A percentile compares a stretch with the other conserved stretches of the same genome.
phyloP scores from a whole-genome alignment of 2,888 invertebrate species.

The Mantis religiosa region DNA sequence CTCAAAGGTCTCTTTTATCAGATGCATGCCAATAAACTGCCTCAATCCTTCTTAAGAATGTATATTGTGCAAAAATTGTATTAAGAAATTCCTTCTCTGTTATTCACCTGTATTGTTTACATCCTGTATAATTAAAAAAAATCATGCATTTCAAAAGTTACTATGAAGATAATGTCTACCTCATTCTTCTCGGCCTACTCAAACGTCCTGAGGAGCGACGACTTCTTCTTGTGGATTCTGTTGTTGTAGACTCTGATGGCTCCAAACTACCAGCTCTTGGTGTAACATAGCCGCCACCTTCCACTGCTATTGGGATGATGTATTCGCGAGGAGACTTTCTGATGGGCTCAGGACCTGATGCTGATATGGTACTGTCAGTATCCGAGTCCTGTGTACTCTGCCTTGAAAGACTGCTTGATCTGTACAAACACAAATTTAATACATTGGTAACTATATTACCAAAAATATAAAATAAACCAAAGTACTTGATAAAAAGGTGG shows the following conservation, averaged over 20 bases:
- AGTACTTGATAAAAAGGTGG: neutral
- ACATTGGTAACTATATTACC: too few relatives aligned
- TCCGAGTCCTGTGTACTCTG: constrained; percentile 70
- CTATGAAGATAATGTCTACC: constrained; percentile 45
- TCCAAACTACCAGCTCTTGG: constrained; percentile 73
- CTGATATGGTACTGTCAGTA: constrained; percentile 40
- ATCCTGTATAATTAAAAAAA: too few relatives aligned
- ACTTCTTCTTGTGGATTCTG: neutral
- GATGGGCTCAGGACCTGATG: constrained; percentile 64
- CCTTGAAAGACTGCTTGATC: constrained; percentile 46
- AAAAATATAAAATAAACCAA: too few relatives aligned
- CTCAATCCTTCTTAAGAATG: too few relatives aligned
- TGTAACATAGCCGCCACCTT: constrained; percentile 82
- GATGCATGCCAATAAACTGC: too few relatives aligned
- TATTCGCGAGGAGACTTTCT: constrained; percentile 86
- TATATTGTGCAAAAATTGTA: too few relatives aligned
- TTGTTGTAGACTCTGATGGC: constrained; percentile 21
- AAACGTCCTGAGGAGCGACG: constrained; percentile 39
- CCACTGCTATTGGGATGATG: constrained; percentile 89
- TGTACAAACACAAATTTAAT: neutral
- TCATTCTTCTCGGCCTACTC: constrained; percentile 60
- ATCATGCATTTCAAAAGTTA: neutral
- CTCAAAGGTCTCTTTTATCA: too few relatives aligned
- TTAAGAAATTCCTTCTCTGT: too few relatives aligned
- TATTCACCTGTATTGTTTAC: too few relatives aligned